A percentile compares a stretch with the other conserved stretches of the same genome.
Evolutionary conservation across 2,113 vertebrate genomes (phyloP).

Genomic region (Xiphias gladius): DNA sequence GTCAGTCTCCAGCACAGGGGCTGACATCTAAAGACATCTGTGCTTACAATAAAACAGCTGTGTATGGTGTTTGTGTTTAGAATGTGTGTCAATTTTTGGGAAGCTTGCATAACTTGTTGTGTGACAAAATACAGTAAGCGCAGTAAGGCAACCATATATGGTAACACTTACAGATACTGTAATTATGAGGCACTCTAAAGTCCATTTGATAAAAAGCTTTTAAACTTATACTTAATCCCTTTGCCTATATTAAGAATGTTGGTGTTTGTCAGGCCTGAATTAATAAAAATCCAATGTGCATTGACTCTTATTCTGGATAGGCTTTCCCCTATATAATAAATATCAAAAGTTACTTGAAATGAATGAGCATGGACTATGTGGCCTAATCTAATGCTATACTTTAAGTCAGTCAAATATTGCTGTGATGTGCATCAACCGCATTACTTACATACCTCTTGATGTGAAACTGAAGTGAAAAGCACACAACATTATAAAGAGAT

Average conservation of each 20-base stretch:
- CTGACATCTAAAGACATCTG: not conserved
- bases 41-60: not conserved
- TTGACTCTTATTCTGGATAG: not conserved
- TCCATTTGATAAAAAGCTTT: not conserved
- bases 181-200: not conserved
- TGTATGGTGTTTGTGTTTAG: not conserved
- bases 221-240: not conserved
- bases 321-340: not conserved
- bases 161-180: not conserved
- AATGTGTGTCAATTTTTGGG: too few relatives aligned
- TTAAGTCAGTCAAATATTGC: too few relatives aligned
- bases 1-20: slow-evolving; percentile 13
- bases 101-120: not conserved
- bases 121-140: not conserved
- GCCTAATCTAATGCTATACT: not conserved
- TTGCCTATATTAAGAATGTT: not conserved
- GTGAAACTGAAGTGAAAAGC: slow-evolving; percentile 7
- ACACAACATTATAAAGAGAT: slow-evolving; percentile 13
- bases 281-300: not conserved
- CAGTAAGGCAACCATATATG: not conserved
- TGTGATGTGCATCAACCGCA: too few relatives aligned
- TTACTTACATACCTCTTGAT: slow-evolving; percentile 8
- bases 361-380: not conserved
- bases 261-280: not conserved
- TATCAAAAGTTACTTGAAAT: not conserved